Percentiles rank a stretch among this genome's conserved stretches.
Conservation (phyloP, 2,888 invertebrate genomes). For the Ichneumon xanthorius region DNA sequence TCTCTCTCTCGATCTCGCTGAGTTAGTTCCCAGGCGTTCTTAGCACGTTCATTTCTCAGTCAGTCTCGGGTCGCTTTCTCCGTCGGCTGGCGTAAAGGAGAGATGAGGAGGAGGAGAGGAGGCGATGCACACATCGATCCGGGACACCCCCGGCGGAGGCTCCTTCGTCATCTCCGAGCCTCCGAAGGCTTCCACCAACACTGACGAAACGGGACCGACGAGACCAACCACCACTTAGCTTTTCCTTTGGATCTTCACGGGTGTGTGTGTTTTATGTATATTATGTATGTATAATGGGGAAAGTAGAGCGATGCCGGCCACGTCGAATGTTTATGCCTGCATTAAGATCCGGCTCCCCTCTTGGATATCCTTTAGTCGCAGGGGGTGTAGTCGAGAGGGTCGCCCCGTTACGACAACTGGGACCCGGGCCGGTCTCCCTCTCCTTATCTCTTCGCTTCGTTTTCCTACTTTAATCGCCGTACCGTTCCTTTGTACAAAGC, state of each 20-base stretch:
- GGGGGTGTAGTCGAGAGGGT: background rate
- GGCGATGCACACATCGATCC: constrained; percentile 83
- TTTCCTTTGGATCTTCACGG: constrained; percentile 42
- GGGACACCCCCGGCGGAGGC: constrained; percentile 66
- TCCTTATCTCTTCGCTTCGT: background rate
- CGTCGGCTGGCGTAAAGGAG: constrained; percentile 44
- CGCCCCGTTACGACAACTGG: constrained; percentile 10
- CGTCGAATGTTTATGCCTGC: constrained; percentile 75
- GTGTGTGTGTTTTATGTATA: constrained; percentile 21
- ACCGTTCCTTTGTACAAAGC: constrained; percentile 26
- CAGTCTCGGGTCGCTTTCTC: constrained; percentile 47
- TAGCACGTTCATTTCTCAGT: constrained; percentile 66
- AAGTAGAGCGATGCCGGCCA: constrained; percentile 67
- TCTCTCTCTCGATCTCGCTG: constrained; percentile 28
- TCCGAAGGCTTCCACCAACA: constrained; percentile 59
- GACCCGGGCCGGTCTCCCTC: background rate
- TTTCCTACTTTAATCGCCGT: constrained; percentile 7
- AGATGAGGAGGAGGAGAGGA: constrained; percentile 68
- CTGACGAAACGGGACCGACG: constrained; percentile 60
- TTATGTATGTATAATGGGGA: constrained; percentile 23
- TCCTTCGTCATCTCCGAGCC: constrained; percentile 81
- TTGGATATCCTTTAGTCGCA: constrained; percentile 4
- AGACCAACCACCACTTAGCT: constrained; percentile 59
- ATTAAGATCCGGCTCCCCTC: constrained; percentile 70
- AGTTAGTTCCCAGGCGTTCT: constrained; percentile 47